Conservation (phyloP, 1,140 invertebrate species). For the Microplitis mediator region DNA sequence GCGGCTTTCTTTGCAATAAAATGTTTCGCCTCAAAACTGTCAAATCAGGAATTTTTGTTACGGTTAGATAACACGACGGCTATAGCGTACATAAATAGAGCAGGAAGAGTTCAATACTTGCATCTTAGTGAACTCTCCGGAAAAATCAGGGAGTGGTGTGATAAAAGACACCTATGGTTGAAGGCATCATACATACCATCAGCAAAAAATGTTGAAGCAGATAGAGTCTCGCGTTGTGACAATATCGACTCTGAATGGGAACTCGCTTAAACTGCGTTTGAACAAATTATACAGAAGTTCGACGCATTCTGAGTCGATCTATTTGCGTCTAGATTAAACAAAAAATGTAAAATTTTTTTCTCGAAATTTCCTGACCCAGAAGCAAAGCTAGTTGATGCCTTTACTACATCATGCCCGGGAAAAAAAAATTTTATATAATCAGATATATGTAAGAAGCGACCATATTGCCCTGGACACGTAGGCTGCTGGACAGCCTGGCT, state of each 20-base stretch:
- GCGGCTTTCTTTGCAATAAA: conserved; percentile 23
- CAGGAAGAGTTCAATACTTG: conserved; percentile 35
- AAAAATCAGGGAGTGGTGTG: conserved; percentile 39
- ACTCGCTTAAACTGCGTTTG: neutral
- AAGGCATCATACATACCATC: conserved; percentile 25
- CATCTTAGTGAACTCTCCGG: conserved; percentile 33
- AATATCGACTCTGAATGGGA: conserved; percentile 29
- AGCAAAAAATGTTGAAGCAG: conserved; percentile 23
- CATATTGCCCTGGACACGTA: no score
- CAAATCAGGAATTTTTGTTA: conserved; percentile 35
- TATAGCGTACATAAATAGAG: conserved; percentile 37
- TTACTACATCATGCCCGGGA: conserved; percentile 23
- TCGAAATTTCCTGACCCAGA: conserved; percentile 23
- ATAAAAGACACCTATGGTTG: conserved; percentile 27
- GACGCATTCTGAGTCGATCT: conserved; percentile 16
- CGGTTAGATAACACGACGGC: conserved; percentile 42
- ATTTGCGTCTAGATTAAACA: conserved; percentile 27
- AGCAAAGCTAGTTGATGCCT: conserved; percentile 11
- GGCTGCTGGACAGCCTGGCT: no score
- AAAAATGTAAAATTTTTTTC: conserved; percentile 17
- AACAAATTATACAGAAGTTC: neutral
- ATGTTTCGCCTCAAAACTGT: conserved; percentile 19
- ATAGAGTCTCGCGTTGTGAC: conserved; percentile 16
- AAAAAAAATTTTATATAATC: no score
- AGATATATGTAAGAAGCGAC: no score